A percentile compares a stretch with the other conserved stretches of the same genome.
Evolutionary conservation across 2,113 vertebrate species (phyloP).

Genomic region (Corythaixoides concolor): DNA sequence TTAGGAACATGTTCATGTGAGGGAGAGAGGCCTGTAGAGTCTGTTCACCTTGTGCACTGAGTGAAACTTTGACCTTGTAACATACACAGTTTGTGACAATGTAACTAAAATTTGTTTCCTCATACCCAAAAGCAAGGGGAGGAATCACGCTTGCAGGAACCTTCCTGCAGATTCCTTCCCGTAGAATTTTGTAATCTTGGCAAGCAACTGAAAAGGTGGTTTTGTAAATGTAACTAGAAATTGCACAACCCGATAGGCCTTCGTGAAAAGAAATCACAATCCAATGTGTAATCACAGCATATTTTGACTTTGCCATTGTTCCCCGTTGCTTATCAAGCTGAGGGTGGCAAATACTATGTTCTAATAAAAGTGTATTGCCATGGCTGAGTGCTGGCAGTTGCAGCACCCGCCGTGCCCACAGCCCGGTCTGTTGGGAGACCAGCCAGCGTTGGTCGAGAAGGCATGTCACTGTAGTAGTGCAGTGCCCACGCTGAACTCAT

Average conservation of each 20-base stretch:
- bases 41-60: neutral
- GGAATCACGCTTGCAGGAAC: neutral
- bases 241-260: neutral
- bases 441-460: neutral
- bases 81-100: neutral
- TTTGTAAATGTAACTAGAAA: neutral
- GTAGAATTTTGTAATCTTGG: neutral
- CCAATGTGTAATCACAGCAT: accelerated
- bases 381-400: neutral
- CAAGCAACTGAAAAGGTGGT: neutral
- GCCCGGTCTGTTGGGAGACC: accelerated
- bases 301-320: neutral
- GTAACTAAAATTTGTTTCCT: neutral
- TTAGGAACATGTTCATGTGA: neutral
- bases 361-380: accelerated
- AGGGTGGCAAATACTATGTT: neutral
- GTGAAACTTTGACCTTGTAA: neutral
- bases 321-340: neutral
- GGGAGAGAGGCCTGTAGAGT: neutral
- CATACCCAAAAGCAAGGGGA: neutral
- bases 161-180: neutral
- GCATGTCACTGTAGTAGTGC: neutral
- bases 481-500: neutral
- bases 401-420: neutral
- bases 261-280: neutral